phyloP scores from a whole-genome alignment of 2,888 invertebrate genomes.

The Encarsia formosa region DNA sequence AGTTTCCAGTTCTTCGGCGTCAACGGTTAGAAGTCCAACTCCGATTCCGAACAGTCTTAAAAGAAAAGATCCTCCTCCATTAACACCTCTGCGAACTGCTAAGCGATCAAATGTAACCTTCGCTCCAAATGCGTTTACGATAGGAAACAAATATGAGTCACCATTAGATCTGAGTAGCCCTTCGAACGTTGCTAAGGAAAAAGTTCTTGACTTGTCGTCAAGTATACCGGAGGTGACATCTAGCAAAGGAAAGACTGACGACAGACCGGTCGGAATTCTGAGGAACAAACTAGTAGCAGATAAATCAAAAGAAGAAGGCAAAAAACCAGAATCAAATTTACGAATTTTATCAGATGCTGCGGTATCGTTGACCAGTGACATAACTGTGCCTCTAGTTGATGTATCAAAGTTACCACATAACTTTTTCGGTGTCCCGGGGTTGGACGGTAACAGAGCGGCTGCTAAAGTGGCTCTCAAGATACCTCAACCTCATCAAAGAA shows the following conservation, averaged over 20 bases:
- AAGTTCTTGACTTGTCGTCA: constrained; percentile 38
- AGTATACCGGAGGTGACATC: constrained; percentile 12
- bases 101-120: constrained; percentile 31
- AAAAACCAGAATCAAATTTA: constrained; percentile 39
- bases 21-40: neutral
- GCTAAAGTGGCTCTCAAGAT: constrained; percentile 42
- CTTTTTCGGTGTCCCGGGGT: neutral
- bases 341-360: constrained; percentile 43
- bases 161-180: constrained; percentile 41
- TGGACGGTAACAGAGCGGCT: neutral
- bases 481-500: constrained; percentile 44
- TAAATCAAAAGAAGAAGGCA: constrained; percentile 33
- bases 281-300: constrained; percentile 23
- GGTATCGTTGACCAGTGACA: constrained; percentile 36
- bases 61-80: constrained; percentile 44
- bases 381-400: constrained; percentile 4
- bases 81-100: constrained; percentile 38
- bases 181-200: constrained; percentile 28
- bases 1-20: neutral
- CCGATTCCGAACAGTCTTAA: constrained; percentile 25
- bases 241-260: neutral
- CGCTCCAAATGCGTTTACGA: constrained; percentile 21
- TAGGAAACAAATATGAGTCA: constrained; percentile 35
- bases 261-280: constrained; percentile 17
- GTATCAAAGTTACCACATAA: neutral